A percentile compares a stretch with the other conserved stretches of the same genome.
These are phyloP conservation scores for Channa maculata DNA, from an alignment of 2,113 vertebrate genomes.

Conservation along the genomic window DNA sequence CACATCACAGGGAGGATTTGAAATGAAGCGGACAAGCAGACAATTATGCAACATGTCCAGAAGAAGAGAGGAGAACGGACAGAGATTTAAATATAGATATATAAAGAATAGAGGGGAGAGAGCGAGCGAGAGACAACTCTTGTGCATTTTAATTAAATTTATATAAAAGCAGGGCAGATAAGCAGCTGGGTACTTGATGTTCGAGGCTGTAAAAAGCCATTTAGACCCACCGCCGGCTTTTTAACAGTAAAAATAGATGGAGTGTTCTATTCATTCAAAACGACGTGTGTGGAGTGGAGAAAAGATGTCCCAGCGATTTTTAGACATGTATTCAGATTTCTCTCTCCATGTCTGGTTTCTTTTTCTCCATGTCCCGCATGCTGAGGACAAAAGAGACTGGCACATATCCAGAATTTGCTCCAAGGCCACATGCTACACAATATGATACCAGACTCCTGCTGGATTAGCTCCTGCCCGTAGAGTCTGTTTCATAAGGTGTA, in stretches of 20 bases:
- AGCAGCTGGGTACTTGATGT: constrained; percentile 75
- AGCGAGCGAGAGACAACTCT: constrained; percentile 30
- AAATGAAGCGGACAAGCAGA: constrained; percentile 80
- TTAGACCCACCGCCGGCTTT: constrained; percentile 54
- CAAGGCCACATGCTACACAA: constrained; percentile 29
- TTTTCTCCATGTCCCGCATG: not conserved
- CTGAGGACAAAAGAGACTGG: not conserved
- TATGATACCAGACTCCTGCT: constrained; percentile 34
- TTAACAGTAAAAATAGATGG: constrained; percentile 51
- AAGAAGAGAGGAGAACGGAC: constrained; percentile 58
- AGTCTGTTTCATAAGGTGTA: constrained; percentile 33
- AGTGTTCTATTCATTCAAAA: constrained; percentile 33
- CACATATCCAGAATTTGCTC: not conserved
- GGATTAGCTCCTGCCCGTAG: constrained; percentile 15
- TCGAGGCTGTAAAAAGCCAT: constrained; percentile 59
- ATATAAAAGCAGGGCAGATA: constrained; percentile 70
- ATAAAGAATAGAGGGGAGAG: constrained; percentile 9
- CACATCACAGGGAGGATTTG: constrained; percentile 75
- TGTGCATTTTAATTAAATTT: constrained; percentile 75
- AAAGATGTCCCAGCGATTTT: constrained; percentile 13
- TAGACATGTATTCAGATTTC: not conserved
- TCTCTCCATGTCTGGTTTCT: not conserved
- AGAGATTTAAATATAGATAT: constrained; percentile 40
- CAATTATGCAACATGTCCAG: constrained; percentile 77
- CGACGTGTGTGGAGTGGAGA: not conserved